A percentile compares a stretch with the other conserved stretches of the same genome.
Conservation (phyloP, 2,113 vertebrate genomes). For the Microcebus murinus region DNA sequence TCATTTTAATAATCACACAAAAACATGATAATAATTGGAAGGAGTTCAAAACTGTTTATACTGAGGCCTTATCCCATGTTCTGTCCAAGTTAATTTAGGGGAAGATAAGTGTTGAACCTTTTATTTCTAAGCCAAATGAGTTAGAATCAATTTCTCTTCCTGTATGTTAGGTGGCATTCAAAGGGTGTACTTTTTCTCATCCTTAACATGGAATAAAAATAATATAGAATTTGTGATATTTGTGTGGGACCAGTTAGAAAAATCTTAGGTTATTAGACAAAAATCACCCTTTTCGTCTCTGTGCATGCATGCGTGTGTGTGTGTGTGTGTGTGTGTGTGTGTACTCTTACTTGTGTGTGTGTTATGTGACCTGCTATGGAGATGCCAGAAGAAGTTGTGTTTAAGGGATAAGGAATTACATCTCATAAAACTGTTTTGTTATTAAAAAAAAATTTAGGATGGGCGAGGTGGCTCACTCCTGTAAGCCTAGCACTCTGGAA, state of each 20-base stretch:
- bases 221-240: neutral
- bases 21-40: conserved; percentile 14
- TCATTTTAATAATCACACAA: neutral
- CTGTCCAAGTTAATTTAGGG: neutral
- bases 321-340: neutral
- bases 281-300: neutral
- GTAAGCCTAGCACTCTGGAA: too few species aligned
- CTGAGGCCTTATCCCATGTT: neutral
- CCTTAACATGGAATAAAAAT: conserved; percentile 11
- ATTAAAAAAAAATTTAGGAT: neutral
- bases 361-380: neutral
- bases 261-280: neutral
- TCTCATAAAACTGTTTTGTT: neutral
- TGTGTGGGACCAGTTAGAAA: neutral
- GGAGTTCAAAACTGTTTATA: neutral
- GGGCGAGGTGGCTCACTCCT: too few species aligned
- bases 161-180: neutral
- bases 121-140: conserved; percentile 17
- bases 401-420: conserved; percentile 1
- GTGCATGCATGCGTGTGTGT: neutral
- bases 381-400: neutral
- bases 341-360: neutral
- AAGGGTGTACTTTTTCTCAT: neutral
- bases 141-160: neutral
- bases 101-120: neutral